These are phyloP conservation scores for Cettia cetti DNA, from an alignment of 2,113 vertebrate species.

Conservation along the genomic window DNA sequence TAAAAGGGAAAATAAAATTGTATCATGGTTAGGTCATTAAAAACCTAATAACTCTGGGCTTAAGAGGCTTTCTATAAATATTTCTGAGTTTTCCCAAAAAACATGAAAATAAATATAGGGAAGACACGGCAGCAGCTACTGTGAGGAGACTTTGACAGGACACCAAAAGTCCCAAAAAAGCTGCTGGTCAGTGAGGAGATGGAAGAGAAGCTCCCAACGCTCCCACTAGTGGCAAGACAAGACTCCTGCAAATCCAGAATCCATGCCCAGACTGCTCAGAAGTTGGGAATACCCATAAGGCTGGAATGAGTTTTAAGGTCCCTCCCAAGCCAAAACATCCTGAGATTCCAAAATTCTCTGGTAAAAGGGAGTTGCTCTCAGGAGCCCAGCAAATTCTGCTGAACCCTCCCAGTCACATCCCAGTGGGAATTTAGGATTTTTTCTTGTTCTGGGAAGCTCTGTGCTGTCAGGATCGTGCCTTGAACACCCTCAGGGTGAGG, in stretches of 20 bases:
- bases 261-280: neutral
- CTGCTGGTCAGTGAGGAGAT: neutral
- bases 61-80: neutral
- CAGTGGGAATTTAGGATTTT: accelerated
- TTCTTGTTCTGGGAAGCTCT: neutral
- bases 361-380: neutral
- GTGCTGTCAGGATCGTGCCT: accelerated
- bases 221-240: neutral
- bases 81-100: neutral
- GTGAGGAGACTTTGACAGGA: neutral
- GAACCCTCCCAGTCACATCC: neutral
- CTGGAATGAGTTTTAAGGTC: neutral
- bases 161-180: neutral
- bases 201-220: neutral
- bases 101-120: neutral
- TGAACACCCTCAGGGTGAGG: neutral
- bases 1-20: neutral
- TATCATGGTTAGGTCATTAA: accelerated
- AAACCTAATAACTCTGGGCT: neutral
- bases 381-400: neutral
- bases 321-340: neutral
- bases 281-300: neutral
- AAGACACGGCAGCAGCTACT: neutral
- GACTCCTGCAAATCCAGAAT: neutral
- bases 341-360: neutral